Base-by-base conservation (phyloP, 2,888 invertebrate species). In the Unio delphinus region DNA sequence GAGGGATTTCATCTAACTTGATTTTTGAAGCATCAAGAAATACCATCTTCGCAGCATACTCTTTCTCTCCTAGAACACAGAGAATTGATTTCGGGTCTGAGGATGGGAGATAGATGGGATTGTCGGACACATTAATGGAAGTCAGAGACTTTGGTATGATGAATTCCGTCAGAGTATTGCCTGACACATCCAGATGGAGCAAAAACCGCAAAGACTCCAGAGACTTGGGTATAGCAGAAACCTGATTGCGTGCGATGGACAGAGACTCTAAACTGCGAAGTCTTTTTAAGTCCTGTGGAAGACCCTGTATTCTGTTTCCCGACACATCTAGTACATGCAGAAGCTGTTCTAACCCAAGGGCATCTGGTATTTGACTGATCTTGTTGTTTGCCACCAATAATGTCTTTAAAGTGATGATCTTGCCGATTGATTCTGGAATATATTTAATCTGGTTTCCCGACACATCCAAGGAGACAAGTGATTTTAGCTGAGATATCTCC, bases 281-380 rank as follows among this genome's bases (percentile, higher is more conserved):
- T n/a, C 80, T 75, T 57, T 82, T 81, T 70, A 85, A 69, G 20
- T 85, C 82, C 60, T 82, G 80, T 23, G 83, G 85, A 62, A 85
- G 73, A 17, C 80, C 83, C 45, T 80, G 72, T 56, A 85, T 76
- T 34, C 80, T 69, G 64, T 86, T 86, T 64, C 79, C 74, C 55
- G 76, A 76, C n/a, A 86, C 72, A 69, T 84, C 83, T 5, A 86
- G 71, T 17, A 80, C 74, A 55, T 76, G 76, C 54, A 85, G 72
- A 45, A 89, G 76, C 69, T 88, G 86, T 55, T 83, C 79, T 62
- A 85, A 83, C 4, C 87, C 87, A 18, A 89, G 80, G 45, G 80
- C 74, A 20, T 86, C 83, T 1, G 88, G 87, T 58, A 89, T 81
- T 56, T 74, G 70, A 63, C 78, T 72, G 54, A 89, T 74, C 62